Evolutionary conservation across 2,113 vertebrate genomes (phyloP).

Genomic region (Furnarius figulus): DNA sequence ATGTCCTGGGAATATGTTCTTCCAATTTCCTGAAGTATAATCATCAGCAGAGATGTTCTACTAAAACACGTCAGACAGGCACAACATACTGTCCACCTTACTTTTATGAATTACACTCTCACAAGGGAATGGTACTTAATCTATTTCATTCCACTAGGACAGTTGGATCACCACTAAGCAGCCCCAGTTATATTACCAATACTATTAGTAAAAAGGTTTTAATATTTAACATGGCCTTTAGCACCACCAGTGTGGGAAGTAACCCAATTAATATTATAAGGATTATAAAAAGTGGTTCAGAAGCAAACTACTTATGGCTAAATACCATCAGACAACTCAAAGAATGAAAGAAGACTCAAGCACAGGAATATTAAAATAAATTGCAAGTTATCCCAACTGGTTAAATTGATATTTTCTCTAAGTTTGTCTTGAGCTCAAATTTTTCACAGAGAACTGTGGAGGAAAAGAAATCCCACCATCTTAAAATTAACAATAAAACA

Average conservation of each 20-base stretch:
- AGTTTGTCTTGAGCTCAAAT: not conserved
- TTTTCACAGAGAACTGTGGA: not conserved
- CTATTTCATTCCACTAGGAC: not conserved
- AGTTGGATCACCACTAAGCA: not conserved
- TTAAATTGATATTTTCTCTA: not conserved
- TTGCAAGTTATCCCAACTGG: not conserved
- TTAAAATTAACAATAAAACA: not conserved
- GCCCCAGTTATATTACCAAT: not conserved
- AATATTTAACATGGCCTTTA: conserved; percentile 4
- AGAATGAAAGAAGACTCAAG: not conserved
- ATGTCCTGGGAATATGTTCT: not conserved
- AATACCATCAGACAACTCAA: not conserved
- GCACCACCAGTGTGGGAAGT: not conserved
- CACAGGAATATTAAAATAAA: not conserved
- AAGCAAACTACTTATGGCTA: not conserved
- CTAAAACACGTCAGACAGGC: conserved; percentile 13
- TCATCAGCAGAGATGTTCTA: conserved; percentile 29
- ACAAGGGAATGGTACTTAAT: not conserved
- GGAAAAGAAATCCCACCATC: fast-evolving
- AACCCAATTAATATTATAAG: not conserved
- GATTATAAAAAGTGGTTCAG: not conserved
- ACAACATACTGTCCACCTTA: not conserved
- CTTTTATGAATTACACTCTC: conserved; percentile 4
- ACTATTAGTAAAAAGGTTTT: conserved; percentile 2
- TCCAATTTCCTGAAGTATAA: conserved; percentile 32